Evolutionary conservation across 64 coral and sea anemone genomes (phyloP).

Genomic region (Astreopora myriophthalma): DNA sequence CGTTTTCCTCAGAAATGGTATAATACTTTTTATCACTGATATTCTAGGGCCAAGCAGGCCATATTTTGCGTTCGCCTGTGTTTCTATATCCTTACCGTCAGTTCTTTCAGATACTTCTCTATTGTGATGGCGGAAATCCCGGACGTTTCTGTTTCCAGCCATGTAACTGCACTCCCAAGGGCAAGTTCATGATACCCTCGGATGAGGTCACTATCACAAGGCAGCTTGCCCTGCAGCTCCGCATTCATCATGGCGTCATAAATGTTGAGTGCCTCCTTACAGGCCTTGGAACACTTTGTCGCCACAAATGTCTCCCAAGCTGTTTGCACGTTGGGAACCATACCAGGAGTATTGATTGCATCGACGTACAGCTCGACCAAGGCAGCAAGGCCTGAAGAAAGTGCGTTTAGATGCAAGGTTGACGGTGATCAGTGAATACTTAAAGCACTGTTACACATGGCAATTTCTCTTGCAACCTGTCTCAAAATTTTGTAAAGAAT

Average conservation of each 20-base stretch:
- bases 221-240: no score
- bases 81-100: slow-evolving; percentile 40
- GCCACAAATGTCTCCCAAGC: slow-evolving; percentile 66
- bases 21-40: no score
- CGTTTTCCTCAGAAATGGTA: no score
- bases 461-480: no score
- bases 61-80: no score
- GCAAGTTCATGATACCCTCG: no score
- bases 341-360: slow-evolving; percentile 63
- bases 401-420: neutral
- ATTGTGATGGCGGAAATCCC: slow-evolving; percentile 40
- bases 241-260: neutral
- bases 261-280: neutral
- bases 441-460: no score
- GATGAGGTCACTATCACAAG: no score
- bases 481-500: no score
- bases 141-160: slow-evolving; percentile 38
- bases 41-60: no score
- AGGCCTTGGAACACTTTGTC: slow-evolving; percentile 60
- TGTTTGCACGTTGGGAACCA: slow-evolving; percentile 65
- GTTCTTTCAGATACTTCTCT: slow-evolving; percentile 65
- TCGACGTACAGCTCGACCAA: slow-evolving; percentile 36
- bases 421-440: no score
- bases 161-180: no score
- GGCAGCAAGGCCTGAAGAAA: neutral